Conservation (phyloP, 1,140 invertebrate species). For the Listronotus oregonensis region DNA sequence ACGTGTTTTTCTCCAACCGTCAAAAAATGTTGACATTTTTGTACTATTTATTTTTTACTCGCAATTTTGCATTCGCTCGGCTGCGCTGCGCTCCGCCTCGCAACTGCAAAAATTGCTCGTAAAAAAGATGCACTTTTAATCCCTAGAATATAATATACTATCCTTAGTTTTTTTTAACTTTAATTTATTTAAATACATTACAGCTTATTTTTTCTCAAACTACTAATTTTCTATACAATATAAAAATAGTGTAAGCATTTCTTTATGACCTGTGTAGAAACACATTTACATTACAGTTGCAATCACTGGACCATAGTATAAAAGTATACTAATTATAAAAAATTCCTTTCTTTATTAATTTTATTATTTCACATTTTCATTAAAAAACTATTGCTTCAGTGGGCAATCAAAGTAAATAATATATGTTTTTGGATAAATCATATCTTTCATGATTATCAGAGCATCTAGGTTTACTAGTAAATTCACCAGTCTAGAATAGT, state of each 20-base stretch:
- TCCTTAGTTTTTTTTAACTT: no score
- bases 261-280: not conserved
- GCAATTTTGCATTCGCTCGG: no score
- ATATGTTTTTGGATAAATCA: conserved; percentile 19
- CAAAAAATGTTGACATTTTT: no score
- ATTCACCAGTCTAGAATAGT: not conserved
- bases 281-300: not conserved
- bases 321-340: conserved; percentile 9
- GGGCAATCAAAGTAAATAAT: conserved; percentile 21
- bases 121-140: no score
- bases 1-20: no score
- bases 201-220: no score
- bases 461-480: conserved; percentile 9
- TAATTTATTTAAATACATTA: no score
- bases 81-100: no score
- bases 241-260: not conserved
- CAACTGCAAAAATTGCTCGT: no score
- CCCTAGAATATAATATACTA: no score
- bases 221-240: no score
- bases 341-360: conserved; percentile 21
- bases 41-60: no score
- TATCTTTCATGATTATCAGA: conserved; percentile 28
- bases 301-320: conserved; percentile 8
- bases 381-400: conserved; percentile 23
- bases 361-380: conserved; percentile 24